Evolutionary conservation across 2,888 invertebrate genomes (phyloP), one percentile per base, ranked within the genome.

Genomic region (Palloptera scutellata): DNA sequence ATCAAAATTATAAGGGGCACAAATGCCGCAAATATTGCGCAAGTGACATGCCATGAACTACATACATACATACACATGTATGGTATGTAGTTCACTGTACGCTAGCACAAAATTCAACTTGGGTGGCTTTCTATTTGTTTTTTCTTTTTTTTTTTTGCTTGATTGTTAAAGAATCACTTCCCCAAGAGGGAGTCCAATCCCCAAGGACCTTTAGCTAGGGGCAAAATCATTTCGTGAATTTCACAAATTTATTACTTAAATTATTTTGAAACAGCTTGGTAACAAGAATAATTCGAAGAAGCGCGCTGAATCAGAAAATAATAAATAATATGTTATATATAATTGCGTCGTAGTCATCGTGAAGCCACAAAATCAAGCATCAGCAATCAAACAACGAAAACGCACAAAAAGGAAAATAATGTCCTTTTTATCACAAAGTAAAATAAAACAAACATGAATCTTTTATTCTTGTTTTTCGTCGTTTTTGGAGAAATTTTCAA

Each of bases 351-450:
- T 62, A 52, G 43, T 54, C 52, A 42, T 40, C 42, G 20, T 42
- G 13, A 53, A 19, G 10, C 42, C 62, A 54, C 43, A 20, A 43
- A 13, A 48, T 15, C 48, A 48, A 19, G 10, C 10, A 15, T 15
- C 15, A 1, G 0, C 19, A 12, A 15, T 13, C 6, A 48, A 11
- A 43, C 45, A 17, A 40, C 12, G 54, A 20, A 45, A 45, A 54
- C n/a, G 43, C 54, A 12, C 30, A 30, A 30, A 12, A 63, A 55
- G 54, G 12, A 1, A 45, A 19, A 45, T 30, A 40, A 48, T 45
- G 63, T 48, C 63, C 45, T 55, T 55, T 63, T 63, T 54, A 54
- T 55, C 43, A 41, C 43, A 43, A 54, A 63, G 43, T 63, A 54
- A 63, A 55, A 45, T 43, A 55, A 45, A 63, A 54, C 40, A 55